Percentiles rank a stretch among this genome's conserved stretches.
Conservation (phyloP, 2,113 vertebrate species). For the Acanthochromis polyacanthus region DNA sequence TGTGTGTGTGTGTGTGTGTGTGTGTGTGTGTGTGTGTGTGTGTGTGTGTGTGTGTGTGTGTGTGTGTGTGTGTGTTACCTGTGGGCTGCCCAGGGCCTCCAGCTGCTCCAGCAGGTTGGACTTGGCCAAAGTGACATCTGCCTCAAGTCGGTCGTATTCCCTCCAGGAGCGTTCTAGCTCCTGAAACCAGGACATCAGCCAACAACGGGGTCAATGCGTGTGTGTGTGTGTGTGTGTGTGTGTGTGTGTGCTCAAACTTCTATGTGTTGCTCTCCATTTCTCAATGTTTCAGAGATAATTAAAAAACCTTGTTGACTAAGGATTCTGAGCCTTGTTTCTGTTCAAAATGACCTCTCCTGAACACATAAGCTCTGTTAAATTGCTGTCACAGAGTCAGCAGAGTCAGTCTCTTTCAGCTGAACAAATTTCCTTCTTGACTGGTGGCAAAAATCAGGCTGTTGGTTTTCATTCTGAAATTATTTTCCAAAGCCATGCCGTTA, state of each 20-base stretch:
- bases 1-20: slow-evolving; percentile 22
- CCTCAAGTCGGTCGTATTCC: slow-evolving; percentile 92
- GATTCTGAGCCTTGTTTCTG: too few relatives aligned
- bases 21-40: not conserved
- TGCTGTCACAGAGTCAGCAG: too few relatives aligned
- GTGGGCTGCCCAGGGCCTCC: slow-evolving; percentile 90
- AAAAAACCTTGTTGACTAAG: too few relatives aligned
- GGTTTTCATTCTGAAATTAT: too few relatives aligned
- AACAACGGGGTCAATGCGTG: not conserved
- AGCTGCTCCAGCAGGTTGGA: slow-evolving; percentile 92
- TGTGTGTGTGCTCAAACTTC: not conserved
- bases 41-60: slow-evolving; percentile 20
- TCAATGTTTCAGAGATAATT: too few relatives aligned
- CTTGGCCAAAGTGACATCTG: slow-evolving; percentile 90
- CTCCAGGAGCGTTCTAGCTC: slow-evolving; percentile 93
- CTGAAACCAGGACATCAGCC: slow-evolving; percentile 74
- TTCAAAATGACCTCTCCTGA: too few relatives aligned
- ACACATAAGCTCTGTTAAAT: too few relatives aligned
- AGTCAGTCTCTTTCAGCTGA: too few relatives aligned
- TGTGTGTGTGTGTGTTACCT: slow-evolving; percentile 69
- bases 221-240: not conserved
- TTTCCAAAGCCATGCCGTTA: too few relatives aligned
- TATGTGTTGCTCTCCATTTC: too few relatives aligned
- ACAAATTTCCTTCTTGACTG: too few relatives aligned
- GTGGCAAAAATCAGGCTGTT: too few relatives aligned